A percentile compares a stretch with the other conserved stretches of the same genome.
phyloP scores from a whole-genome alignment of 2,888 invertebrate species.

The Tubulanus polymorphus region DNA sequence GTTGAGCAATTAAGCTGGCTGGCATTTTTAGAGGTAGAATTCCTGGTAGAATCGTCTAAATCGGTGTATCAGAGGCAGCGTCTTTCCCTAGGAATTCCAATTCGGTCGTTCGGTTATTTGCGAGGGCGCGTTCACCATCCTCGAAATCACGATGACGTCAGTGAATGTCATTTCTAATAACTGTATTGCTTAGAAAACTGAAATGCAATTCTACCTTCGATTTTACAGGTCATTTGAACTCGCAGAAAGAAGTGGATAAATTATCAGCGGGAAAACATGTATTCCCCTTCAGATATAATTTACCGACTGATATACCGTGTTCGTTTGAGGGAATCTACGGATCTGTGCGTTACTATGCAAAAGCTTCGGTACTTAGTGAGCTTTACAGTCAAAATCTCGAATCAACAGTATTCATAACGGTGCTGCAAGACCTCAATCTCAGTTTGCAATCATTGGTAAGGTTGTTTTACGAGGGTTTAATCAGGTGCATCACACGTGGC shows the following conservation, averaged over 20 bases:
- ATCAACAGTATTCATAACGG: constrained; percentile 33
- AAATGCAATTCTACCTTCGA: neutral
- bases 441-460: constrained; percentile 2
- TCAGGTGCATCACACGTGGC: neutral
- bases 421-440: constrained; percentile 33
- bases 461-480: neutral
- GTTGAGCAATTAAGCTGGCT: too few species aligned
- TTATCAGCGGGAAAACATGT: constrained; percentile 41
- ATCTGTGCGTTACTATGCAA: constrained; percentile 32
- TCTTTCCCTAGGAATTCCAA: too few species aligned
- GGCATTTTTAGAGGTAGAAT: too few species aligned
- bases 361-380: constrained; percentile 4
- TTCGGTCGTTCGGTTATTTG: too few species aligned
- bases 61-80: too few species aligned
- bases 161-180: neutral
- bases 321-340: constrained; percentile 41
- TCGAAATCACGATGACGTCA: neutral
- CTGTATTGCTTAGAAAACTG: neutral
- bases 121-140: too few species aligned
- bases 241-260: constrained; percentile 22
- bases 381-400: constrained; percentile 33
- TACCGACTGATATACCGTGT: constrained; percentile 42
- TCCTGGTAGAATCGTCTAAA: too few species aligned
- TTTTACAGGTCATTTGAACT: neutral
- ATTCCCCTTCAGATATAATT: constrained; percentile 44